Base-by-base conservation (phyloP, 2,113 vertebrate species). In the Phylloscopus trochilus region DNA sequence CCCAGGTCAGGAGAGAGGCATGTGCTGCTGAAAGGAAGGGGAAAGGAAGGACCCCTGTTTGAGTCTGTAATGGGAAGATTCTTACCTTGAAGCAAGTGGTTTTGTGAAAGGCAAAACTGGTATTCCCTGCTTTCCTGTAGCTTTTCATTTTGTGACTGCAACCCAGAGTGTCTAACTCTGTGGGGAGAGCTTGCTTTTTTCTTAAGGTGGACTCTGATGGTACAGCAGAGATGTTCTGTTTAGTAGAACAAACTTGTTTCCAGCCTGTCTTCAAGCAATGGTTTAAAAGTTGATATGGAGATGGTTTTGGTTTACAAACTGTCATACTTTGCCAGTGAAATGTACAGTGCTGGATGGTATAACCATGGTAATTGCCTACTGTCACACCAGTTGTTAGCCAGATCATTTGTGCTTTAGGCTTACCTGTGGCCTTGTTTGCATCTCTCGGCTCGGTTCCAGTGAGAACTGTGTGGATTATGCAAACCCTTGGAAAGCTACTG, bases 1-100 rank as follows among this genome's bases (percentile, higher is more conserved):
- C 97, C 80, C 95, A 98, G 96, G 97, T 98, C 55, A 89, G 90
- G 55, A 58, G 62, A 12, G 44, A 82, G 37, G 18, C 8, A 0
- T 30, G 31, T 64, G 59, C 64, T 87, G 52, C 81, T 87, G 51
- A 37, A 67, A 41, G 58, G 33, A 66, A 59, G 16, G 53, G 44
- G 41, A 66, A 58, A 19, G 55, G 43, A 62, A 35, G 23, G 41
- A 28, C 68, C 1, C 10, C 35, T 69, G 0, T 6, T 26, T 74
- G 59, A 15, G 39, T 83, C 18, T 67, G 13, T 60, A 46, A 16
- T 13, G 35, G 35, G 35, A 87, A 33, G 72, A 24, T 73, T 33
- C 90, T 83, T 67, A 24, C 27, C 69, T 67, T 56, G 44, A 81
- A 92, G n/a, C 41, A 53, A 26, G n/a, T 64, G 41, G 28, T 52